phyloP scores from a whole-genome alignment of 2,797 vertebrate genomes.

The Meda fulgida region DNA sequence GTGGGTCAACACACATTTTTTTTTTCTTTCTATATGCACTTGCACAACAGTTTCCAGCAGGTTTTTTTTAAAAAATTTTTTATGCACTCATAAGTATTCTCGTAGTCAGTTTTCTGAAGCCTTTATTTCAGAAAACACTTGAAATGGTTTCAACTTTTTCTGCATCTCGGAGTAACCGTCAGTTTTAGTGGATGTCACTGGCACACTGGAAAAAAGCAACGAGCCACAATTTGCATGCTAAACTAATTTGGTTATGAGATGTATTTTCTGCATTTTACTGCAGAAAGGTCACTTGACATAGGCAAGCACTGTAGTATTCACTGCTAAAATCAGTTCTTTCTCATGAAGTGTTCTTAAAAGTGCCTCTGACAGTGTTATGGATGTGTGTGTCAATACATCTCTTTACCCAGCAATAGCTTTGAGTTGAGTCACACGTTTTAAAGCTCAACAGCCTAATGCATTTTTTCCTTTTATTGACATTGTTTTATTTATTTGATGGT shows the following conservation, averaged over 20 bases:
- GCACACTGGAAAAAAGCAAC: not conserved
- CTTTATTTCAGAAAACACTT: not conserved
- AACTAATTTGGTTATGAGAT: not conserved
- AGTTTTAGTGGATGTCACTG: not conserved
- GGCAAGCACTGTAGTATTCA: not conserved
- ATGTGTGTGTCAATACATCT: constrained; percentile 5
- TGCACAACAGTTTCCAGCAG: not conserved
- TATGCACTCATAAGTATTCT: not conserved
- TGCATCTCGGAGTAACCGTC: not conserved
- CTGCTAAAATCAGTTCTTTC: not conserved
- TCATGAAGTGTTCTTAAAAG: constrained; percentile 16
- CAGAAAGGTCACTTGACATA: not conserved
- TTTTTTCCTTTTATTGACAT: constrained; percentile 47
- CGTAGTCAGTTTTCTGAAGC: not conserved
- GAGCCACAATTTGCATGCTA: not conserved
- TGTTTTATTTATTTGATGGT: constrained; percentile 51
- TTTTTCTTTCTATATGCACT: constrained; percentile 3
- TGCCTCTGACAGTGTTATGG: constrained; percentile 31
- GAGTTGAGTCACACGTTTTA: constrained; percentile 16
- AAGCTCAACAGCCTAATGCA: not conserved
- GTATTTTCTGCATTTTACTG: not conserved
- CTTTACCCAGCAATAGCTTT: constrained; percentile 49
- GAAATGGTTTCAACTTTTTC: not conserved
- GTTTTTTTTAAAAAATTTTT: not conserved
- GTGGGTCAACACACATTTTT: not conserved